Conservation (phyloP, 2,797 vertebrate species). For the Varecia variegata region DNA sequence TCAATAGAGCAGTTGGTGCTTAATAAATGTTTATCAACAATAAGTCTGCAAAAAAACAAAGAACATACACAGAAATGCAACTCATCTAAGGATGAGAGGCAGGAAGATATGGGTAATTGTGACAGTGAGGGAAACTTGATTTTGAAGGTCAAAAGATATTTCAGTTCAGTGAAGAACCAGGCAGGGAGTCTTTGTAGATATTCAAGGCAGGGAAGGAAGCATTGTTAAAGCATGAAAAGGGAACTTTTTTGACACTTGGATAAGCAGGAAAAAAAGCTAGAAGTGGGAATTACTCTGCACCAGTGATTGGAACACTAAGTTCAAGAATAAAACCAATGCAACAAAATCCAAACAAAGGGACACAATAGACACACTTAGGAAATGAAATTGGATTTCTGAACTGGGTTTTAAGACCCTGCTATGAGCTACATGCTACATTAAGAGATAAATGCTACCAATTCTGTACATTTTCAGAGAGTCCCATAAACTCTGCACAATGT, state of each 20-base stretch:
- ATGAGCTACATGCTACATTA: not conserved
- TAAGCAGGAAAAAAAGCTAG: not conserved
- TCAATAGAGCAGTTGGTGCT: not conserved
- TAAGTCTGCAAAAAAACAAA: not conserved
- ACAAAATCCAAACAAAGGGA: conserved; percentile 30
- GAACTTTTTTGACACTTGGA: conserved; percentile 34
- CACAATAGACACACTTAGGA: conserved; percentile 7
- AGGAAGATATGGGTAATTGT: not conserved
- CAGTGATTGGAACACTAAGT: conserved; percentile 26
- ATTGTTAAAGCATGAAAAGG: conserved; percentile 35
- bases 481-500: conserved; percentile 36
- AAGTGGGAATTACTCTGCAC: conserved; percentile 16
- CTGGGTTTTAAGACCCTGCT: conserved; percentile 13
- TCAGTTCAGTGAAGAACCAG: conserved; percentile 14
- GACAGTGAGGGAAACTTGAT: not conserved
- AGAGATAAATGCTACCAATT: conserved; percentile 44
- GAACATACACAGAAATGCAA: not conserved
- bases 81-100: not conserved
- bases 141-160: conserved; percentile 37
- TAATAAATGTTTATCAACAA: conserved; percentile 25
- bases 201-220: not conserved
- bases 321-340: conserved; percentile 1
- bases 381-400: conserved; percentile 56
- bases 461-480: conserved; percentile 5
- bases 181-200: conserved; percentile 44